Evolutionary conservation across 1,140 invertebrate species (phyloP).

Genomic region (Pachypeltis micranthus): DNA sequence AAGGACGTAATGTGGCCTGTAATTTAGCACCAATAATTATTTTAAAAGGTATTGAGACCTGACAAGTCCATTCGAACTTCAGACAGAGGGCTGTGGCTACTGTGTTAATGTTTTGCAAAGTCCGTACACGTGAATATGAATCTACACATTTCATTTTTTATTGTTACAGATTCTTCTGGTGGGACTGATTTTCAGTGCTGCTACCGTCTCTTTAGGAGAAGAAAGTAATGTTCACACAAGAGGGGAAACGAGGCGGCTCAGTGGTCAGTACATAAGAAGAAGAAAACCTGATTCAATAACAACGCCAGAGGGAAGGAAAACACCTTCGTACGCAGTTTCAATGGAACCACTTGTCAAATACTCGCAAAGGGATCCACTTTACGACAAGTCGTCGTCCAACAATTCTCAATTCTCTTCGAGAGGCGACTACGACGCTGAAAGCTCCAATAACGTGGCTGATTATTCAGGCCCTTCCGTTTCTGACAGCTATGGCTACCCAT

Average conservation of each 20-base stretch:
- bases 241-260: background rate
- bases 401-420: background rate
- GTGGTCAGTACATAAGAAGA: background rate
- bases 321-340: constrained; percentile 59
- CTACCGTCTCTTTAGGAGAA: background rate
- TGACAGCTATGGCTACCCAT: background rate
- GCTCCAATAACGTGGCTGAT: constrained; percentile 5
- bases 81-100: too few species aligned
- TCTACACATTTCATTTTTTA: constrained; percentile 1
- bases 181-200: background rate
- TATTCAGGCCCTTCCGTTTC: background rate
- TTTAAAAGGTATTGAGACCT: too few species aligned
- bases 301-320: background rate
- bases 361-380: constrained; percentile 61
- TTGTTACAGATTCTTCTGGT: constrained; percentile 2
- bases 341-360: constrained; percentile 69
- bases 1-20: too few species aligned
- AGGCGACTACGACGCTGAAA: constrained; percentile 10
- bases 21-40: too few species aligned
- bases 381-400: constrained; percentile 39
- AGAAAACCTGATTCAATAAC: background rate
- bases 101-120: too few species aligned
- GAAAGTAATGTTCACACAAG: background rate
- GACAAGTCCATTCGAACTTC: too few species aligned
- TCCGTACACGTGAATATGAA: too few species aligned